Evolutionary conservation across 2,113 vertebrate species (phyloP).

Genomic region (Carettochelys insculpta): DNA sequence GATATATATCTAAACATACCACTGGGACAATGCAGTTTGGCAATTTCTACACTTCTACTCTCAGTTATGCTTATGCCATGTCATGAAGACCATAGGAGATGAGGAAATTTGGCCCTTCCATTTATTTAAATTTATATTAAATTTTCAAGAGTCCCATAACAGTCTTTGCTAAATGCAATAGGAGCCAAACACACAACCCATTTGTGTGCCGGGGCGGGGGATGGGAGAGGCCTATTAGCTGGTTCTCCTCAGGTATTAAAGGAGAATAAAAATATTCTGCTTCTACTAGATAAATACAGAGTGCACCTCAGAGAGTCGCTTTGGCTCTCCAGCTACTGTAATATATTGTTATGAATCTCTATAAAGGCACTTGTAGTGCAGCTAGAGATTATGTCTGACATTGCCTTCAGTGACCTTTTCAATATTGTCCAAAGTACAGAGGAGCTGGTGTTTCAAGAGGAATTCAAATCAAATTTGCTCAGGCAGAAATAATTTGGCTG

Average conservation of each 20-base stretch:
- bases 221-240: background rate
- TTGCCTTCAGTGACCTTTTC: constrained; percentile 78
- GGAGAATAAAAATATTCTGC: background rate
- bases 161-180: background rate
- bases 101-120: background rate
- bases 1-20: background rate
- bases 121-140: background rate
- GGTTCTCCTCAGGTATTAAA: background rate
- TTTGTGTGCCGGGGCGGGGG: background rate
- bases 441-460: constrained; percentile 69
- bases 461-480: constrained; percentile 76
- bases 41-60: background rate
- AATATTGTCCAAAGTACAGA: constrained; percentile 60
- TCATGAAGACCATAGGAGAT: background rate
- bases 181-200: constrained; percentile 50
- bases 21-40: background rate
- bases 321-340: constrained; percentile 40
- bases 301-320: background rate
- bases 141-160: background rate
- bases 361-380: constrained; percentile 61
- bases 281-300: constrained; percentile 22
- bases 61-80: background rate
- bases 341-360: constrained; percentile 58
- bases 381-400: constrained; percentile 73
- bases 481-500: constrained; percentile 73